These are phyloP conservation scores for Lepus europaeus DNA, from an alignment of 2,113 vertebrate species.

Conservation along the genomic window DNA sequence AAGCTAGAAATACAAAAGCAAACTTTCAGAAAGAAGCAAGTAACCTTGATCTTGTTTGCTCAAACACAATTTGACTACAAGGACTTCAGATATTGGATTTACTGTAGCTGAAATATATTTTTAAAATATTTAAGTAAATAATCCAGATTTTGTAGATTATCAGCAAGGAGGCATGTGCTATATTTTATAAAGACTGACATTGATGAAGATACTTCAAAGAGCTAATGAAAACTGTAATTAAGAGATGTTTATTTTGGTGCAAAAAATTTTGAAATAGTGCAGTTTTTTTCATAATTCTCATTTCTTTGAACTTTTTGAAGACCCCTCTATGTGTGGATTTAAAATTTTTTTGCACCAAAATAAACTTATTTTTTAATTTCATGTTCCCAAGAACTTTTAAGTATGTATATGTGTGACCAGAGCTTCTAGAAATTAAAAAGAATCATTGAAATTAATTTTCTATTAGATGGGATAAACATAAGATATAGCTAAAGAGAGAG, in stretches of 20 bases:
- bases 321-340: no score
- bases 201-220: not conserved
- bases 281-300: no score
- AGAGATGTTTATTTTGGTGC: no score
- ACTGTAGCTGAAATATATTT: not conserved
- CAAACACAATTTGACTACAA: not conserved
- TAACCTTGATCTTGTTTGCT: not conserved
- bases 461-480: not conserved
- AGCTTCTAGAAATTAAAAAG: slow-evolving; percentile 3
- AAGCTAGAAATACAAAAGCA: slow-evolving; percentile 1
- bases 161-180: not conserved
- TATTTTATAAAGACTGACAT: not conserved
- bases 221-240: no score
- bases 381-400: no score
- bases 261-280: no score
- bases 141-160: not conserved
- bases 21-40: not conserved
- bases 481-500: not conserved
- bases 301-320: no score
- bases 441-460: not conserved
- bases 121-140: slow-evolving; percentile 31
- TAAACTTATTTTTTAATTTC: no score
- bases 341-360: no score
- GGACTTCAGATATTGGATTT: not conserved
- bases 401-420: not conserved